Evolutionary conservation across 2,888 invertebrate species (phyloP).

Genomic region (Diarsia mendica): DNA sequence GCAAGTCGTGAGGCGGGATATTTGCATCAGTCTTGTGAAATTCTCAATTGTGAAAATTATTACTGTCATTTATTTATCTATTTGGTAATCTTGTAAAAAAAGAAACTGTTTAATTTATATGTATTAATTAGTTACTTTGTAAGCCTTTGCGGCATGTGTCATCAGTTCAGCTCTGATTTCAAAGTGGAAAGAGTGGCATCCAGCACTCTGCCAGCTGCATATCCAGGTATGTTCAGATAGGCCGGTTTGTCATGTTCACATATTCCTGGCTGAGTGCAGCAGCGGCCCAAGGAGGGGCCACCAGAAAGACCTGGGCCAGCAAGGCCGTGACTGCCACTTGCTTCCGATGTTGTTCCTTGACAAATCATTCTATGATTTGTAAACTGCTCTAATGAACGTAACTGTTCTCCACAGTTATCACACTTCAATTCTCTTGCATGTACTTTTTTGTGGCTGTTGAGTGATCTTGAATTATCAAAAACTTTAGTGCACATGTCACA

Average conservation of each 20-base stretch:
- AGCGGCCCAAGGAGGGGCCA: slow-evolving; percentile 77
- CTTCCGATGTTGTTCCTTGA: slow-evolving; percentile 79
- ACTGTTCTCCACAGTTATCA: slow-evolving; percentile 88
- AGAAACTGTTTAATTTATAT: slow-evolving; percentile 76
- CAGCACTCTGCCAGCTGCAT: slow-evolving; percentile 85
- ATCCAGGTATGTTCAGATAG: slow-evolving; percentile 88
- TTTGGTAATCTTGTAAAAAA: slow-evolving; percentile 88
- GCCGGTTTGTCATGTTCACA: slow-evolving; percentile 90
- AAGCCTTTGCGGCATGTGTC: slow-evolving; percentile 55
- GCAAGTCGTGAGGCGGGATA: slow-evolving; percentile 91
- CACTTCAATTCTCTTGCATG: slow-evolving; percentile 89
- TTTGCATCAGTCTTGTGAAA: slow-evolving; percentile 91
- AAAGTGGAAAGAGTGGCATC: slow-evolving; percentile 87
- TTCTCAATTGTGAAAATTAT: slow-evolving; percentile 89
- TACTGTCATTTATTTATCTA: slow-evolving; percentile 87
- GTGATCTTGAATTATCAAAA: slow-evolving; percentile 89
- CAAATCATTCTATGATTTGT: slow-evolving; percentile 89
- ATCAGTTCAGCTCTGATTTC: slow-evolving; percentile 89
- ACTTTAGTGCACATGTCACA: slow-evolving; percentile 90
- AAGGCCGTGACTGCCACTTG: slow-evolving; percentile 77
- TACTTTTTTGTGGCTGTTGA: slow-evolving; percentile 89
- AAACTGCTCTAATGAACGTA: slow-evolving; percentile 88
- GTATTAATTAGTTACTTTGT: slow-evolving; percentile 69
- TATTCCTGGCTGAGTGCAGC: slow-evolving; percentile 87
- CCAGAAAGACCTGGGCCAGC: slow-evolving; percentile 67